Base-by-base conservation (phyloP, 2,113 vertebrate genomes). In the Furnarius figulus region DNA sequence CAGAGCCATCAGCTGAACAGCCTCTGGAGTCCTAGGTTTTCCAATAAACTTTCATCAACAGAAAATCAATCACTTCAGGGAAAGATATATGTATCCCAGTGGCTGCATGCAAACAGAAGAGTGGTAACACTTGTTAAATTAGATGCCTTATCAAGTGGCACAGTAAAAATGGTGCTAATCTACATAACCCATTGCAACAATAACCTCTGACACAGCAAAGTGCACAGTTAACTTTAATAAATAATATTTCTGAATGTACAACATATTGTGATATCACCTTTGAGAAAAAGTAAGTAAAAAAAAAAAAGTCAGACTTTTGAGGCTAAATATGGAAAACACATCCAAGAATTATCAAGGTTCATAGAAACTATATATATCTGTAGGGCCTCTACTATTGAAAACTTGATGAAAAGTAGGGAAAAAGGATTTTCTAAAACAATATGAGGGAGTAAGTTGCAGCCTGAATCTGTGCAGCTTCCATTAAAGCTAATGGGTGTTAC, bases 41-140 rank as follows among this genome's bases (percentile, higher is more conserved):
- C 80, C 78, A 94, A 96, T 96, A 95, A 97, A 93, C 71, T 90
- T 93, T 81, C 74, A 92, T 78, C 67, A 95, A 87, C 74, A 92
- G 73, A 94, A 95, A 95, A 94, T 94, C 95, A 93, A 78, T 96
- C 72, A 83, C 68, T 89, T 95, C 73, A 85, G 72, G 85, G 79
- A 85, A 91, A 95, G 62, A 56, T 70, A 53, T 71, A 63, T 91
- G 61, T 61, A 85, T 79, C 92, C 82, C 92, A 91, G 37, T 50
- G 63, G 66, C 33, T 93, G 40, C 68, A 49, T 87, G 47, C 75
- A 56, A 87, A 86, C 37, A 80, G 83, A 85, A 53, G 82, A 93
- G 61, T 92, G 39, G 42, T 56, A 94, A 56, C 18, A 66, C 6
- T 1, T 58, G 61, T 56, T 96, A 70, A 96, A 87, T 85, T 65